Conservation (phyloP, 2,797 vertebrate genomes). For the Catharus ustulatus region DNA sequence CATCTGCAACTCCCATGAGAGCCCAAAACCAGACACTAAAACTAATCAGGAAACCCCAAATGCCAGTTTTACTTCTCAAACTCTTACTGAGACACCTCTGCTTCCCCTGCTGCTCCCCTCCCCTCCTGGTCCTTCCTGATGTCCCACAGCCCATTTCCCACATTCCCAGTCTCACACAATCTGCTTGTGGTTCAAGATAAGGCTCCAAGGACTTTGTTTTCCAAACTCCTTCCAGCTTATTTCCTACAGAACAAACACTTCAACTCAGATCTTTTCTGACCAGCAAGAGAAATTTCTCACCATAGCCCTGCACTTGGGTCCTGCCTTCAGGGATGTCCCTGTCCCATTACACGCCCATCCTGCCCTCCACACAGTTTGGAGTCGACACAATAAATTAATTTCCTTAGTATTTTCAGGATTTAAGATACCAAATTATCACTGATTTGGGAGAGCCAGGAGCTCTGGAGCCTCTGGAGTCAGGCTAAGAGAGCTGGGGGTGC, state of each 20-base stretch:
- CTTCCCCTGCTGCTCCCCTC: fast-evolving
- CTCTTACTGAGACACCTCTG: neutral
- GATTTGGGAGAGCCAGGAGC: neutral
- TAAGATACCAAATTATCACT: neutral
- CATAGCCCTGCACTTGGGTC: fast-evolving
- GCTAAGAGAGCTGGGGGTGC: neutral
- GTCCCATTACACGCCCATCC: fast-evolving
- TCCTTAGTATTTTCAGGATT: neutral
- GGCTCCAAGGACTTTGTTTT: conserved; percentile 35
- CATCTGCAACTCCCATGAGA: fast-evolving
- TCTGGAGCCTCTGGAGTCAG: neutral
- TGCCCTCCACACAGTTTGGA: neutral
- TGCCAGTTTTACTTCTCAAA: neutral
- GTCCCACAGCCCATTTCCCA: neutral
- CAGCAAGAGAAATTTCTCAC: neutral
- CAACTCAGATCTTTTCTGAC: neutral
- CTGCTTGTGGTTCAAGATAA: neutral
- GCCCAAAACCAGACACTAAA: neutral
- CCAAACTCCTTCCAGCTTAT: neutral
- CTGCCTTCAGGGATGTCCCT: neutral
- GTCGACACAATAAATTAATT: neutral
- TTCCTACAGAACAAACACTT: neutral
- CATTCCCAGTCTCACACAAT: neutral
- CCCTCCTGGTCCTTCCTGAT: neutral
- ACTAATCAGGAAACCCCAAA: neutral